These are phyloP conservation scores for Xanthorhoe spadicearia DNA, from an alignment of 2,888 invertebrate genomes.

Conservation along the genomic window DNA sequence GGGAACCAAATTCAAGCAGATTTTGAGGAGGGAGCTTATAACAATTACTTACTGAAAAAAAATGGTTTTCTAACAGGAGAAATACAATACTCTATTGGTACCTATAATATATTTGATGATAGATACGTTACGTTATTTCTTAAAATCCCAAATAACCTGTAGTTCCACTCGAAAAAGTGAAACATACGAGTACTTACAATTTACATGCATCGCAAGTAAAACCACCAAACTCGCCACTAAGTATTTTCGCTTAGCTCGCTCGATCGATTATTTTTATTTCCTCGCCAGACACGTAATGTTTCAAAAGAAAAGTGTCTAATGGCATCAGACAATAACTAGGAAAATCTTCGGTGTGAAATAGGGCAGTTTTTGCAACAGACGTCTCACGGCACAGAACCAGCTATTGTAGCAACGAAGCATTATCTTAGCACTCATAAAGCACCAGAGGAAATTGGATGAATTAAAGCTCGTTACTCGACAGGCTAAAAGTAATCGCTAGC, in stretches of 20 bases:
- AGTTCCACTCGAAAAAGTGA: too few relatives aligned
- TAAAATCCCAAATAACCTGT: too few relatives aligned
- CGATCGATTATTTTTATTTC: conserved; percentile 16
- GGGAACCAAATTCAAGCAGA: too few relatives aligned
- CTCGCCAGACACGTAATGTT: conserved; percentile 13
- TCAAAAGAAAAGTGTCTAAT: conserved; percentile 29
- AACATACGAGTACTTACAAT: too few relatives aligned
- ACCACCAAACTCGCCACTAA: too few relatives aligned
- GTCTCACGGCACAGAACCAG: conserved; percentile 27
- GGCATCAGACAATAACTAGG: conserved; percentile 67
- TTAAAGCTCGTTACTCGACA: conserved; percentile 8
- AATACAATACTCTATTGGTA: too few relatives aligned
- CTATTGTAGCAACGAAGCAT: conserved; percentile 18
- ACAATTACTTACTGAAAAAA: too few relatives aligned
- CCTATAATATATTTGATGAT: too few relatives aligned
- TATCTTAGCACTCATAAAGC: conserved; percentile 19
- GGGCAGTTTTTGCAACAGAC: conserved; percentile 65
- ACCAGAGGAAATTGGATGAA: conserved; percentile 15
- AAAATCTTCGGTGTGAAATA: conserved; percentile 72
- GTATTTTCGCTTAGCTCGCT: too few relatives aligned
- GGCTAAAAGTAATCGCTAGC: not conserved
- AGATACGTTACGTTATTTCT: too few relatives aligned
- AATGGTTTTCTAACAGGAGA: not conserved
- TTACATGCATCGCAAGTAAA: too few relatives aligned
- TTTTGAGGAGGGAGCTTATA: too few relatives aligned